These are phyloP conservation scores for Microchrysa polita DNA, from an alignment of 2,888 invertebrate genomes.

Conservation along the genomic window DNA sequence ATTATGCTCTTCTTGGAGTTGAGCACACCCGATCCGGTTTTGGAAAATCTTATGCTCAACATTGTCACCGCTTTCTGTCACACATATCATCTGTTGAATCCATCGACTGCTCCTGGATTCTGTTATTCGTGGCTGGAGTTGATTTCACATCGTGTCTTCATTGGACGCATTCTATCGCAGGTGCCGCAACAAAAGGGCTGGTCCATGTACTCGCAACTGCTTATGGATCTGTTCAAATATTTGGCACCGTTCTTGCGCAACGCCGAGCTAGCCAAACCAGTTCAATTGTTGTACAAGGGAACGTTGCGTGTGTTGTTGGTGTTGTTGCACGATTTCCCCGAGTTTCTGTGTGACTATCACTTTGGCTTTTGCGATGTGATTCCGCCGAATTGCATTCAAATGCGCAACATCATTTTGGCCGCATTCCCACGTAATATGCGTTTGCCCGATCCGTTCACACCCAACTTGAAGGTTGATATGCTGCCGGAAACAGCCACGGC, in stretches of 20 bases:
- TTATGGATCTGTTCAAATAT: constrained; percentile 96
- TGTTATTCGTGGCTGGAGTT: constrained; percentile 98
- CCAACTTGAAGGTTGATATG: constrained; percentile 92
- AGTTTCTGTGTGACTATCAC: constrained; percentile 98
- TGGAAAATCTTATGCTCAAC: constrained; percentile 90
- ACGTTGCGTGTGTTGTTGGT: constrained; percentile 94
- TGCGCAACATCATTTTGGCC: constrained; percentile 97
- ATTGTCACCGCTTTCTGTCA: constrained; percentile 95
- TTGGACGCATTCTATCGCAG: constrained; percentile 90
- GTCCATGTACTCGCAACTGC: constrained; percentile 96
- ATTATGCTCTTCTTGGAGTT: constrained; percentile 97
- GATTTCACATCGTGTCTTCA: constrained; percentile 95
- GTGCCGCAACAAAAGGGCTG: constrained; percentile 95
- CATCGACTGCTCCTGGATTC: constrained; percentile 94
- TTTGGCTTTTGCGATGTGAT: constrained; percentile 99
- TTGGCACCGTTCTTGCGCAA: constrained; percentile 96
- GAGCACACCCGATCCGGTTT: constrained; percentile 90
- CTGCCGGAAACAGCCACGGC: constrained; percentile 87
- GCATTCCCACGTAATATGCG: constrained; percentile 99
- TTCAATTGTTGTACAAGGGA: constrained; percentile 94
- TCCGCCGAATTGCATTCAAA: constrained; percentile 98
- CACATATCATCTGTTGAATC: constrained; percentile 91
- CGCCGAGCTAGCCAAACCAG: constrained; percentile 94
- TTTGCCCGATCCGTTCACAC: constrained; percentile 98
- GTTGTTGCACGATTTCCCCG: constrained; percentile 97